Evolutionary conservation across 1,140 invertebrate species (phyloP), one percentile per base, ranked within the genome.

Genomic region (Matsumurasca onukii): DNA sequence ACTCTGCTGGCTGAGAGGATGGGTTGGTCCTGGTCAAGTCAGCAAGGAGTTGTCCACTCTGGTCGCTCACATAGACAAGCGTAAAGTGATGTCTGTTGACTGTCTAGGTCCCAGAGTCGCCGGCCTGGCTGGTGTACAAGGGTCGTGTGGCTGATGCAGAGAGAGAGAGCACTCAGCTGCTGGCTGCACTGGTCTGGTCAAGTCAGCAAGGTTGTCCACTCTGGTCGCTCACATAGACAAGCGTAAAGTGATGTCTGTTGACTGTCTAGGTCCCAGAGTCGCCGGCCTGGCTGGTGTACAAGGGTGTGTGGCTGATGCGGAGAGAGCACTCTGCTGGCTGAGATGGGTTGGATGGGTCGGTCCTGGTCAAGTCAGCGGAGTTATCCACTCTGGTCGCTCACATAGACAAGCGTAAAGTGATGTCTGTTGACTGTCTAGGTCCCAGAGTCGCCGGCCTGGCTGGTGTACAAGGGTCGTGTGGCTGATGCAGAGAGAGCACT

Each of bases 231-330:
- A 70, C 22, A 3, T 48, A 22, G 52, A 68, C n/a, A 68, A 61
- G 31, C 15, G 31, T 12, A 63, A 63, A 29, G 27, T 31, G n/a
- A n/a, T n/a, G n/a, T n/a, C n/a, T n/a, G n/a, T n/a, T n/a, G n/a
- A n/a, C n/a, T n/a, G n/a, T n/a, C n/a, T n/a, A 84, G 82, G 77
- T 88, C 2, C 88, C 88, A 9, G 88, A 89, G 78, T 86, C 86
- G 1, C 88, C 88, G 31, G 77, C 86, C 9, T 89, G 87, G 86
- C 75, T 86, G 2, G 72, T 85, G 31, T 78, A n/a, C n/a, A n/a
- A n/a, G 72, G 79, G 13, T 73, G 78, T 62, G 77, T 80, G 34
- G 77, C 79, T n/a, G 81, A 83, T 20, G 82, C 83, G 1, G n/a
- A n/a, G n/a, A n/a, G n/a, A n/a, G n/a, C n/a, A n/a, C n/a, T n/a